Evolutionary conservation across 2,113 vertebrate genomes (phyloP), one percentile per base, ranked within the genome.

Genomic region (Podilymbus podiceps): DNA sequence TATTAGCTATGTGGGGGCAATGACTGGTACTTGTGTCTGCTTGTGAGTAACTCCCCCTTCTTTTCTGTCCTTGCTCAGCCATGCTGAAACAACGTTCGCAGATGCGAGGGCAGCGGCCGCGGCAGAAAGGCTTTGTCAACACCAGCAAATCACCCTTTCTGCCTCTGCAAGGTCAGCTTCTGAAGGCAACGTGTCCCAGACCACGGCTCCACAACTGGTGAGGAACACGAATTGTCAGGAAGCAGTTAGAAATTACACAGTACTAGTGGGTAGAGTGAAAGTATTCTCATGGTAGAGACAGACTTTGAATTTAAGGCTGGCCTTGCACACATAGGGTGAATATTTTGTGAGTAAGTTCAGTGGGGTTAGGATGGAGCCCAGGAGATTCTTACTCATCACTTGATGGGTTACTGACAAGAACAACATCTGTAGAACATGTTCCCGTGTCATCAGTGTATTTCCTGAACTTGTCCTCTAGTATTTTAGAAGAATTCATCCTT

Each of bases 41-140:
- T 75, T 53, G 38, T 35, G 73, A 88, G 30, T 46, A 82, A 67
- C 55, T 78, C 80, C 63, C 53, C 49, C 46, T 40, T 50, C n/a
- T 66, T 76, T 66, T 87, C 66, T 85, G 74, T 74, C 88, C 85
- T 80, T 95, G 93, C 85, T 88, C 72, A 91, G 92, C 90, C 46
- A 55, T 27, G 85, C 88, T 83, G 88, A 94, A 94, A 83, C 16
- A 47, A n/a, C 9, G 1, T 52, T 73, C 0, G 0, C 64, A 87
- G 81, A 88, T 85, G 62, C 0, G 10, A 92, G 58, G 27, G 69
- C 77, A 88, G 83, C 2, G 9, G 80, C 89, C 2, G 8, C 1
- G 3, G 59, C 64, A 95, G 83, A 88, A 93, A 85, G 72, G 55
- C 85, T 96, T 91, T 91, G 71, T 88, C 91, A 94, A 86, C 85